Conservation (phyloP, 2,888 invertebrate species). For the Athetis lepigone region DNA sequence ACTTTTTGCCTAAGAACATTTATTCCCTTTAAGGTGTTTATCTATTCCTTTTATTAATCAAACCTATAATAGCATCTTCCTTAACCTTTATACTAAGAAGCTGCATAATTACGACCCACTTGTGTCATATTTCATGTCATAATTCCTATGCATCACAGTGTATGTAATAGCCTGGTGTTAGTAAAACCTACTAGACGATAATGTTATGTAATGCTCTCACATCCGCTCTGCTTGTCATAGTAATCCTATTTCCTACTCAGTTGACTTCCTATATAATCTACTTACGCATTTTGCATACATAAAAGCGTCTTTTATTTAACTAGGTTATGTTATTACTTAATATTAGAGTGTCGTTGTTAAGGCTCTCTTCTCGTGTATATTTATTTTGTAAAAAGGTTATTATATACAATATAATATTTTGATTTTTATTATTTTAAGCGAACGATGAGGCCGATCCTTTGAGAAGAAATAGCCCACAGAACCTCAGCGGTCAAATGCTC, state of each 20-base stretch:
- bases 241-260: constrained; percentile 37
- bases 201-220: constrained; percentile 4
- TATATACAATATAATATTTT: no score
- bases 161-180: background rate
- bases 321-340: constrained; percentile 7
- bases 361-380: no score
- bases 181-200: background rate
- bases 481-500: no score
- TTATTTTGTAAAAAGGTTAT: no score
- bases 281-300: constrained; percentile 11
- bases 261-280: constrained; percentile 36
- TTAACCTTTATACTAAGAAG: no score
- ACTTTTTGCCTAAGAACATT: no score
- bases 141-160: constrained; percentile 6
- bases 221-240: constrained; percentile 13
- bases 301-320: constrained; percentile 9
- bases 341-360: constrained; percentile 6
- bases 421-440: no score
- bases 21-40: no score
- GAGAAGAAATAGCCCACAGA: no score
- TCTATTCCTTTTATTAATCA: background rate
- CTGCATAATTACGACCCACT: no score
- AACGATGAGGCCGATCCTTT: no score
- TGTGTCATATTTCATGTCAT: no score
- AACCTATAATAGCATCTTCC: background rate